A percentile compares a stretch with the other conserved stretches of the same genome.
These are phyloP conservation scores for Alloscopus bannaensis DNA, from an alignment of 2,888 invertebrate species.

Conservation along the genomic window DNA sequence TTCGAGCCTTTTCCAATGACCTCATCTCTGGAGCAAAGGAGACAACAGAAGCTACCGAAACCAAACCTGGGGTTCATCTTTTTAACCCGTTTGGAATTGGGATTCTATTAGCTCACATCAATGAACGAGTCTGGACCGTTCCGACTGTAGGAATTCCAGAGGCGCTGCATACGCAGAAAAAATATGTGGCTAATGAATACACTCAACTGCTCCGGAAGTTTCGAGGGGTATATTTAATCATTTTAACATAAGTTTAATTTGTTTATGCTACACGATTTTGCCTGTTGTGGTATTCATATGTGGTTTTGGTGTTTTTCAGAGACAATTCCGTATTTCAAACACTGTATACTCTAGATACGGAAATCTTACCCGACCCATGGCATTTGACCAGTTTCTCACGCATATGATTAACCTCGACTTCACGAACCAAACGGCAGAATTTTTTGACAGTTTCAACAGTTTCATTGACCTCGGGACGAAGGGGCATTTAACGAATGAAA, in stretches of 20 bases:
- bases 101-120: slow-evolving; percentile 55
- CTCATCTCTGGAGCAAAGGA: slow-evolving; percentile 45
- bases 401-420: slow-evolving; percentile 45
- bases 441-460: slow-evolving; percentile 51
- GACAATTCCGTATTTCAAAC: slow-evolving; percentile 54
- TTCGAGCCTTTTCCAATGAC: slow-evolving; percentile 45
- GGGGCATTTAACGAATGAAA: slow-evolving; percentile 48
- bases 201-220: slow-evolving; percentile 48
- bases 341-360: slow-evolving; percentile 48
- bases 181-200: slow-evolving; percentile 44
- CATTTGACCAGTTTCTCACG: slow-evolving; percentile 51
- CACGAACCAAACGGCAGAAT: slow-evolving; percentile 49
- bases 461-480: slow-evolving; percentile 49
- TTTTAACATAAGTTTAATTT: not conserved
- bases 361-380: slow-evolving; percentile 50
- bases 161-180: slow-evolving; percentile 42
- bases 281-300: not conserved
- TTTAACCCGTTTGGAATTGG: slow-evolving; percentile 59
- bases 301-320: slow-evolving; percentile 74
- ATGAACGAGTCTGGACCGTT: slow-evolving; percentile 54
- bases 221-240: slow-evolving; percentile 32
- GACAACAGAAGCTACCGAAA: slow-evolving; percentile 56
- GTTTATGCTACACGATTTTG: too few relatives aligned
- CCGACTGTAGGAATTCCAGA: slow-evolving; percentile 41
- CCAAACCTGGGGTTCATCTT: slow-evolving; percentile 53